Percentiles rank a stretch among this genome's conserved stretches.
phyloP scores from a whole-genome alignment of 2,888 invertebrate genomes.

The Trimorus sp. region DNA sequence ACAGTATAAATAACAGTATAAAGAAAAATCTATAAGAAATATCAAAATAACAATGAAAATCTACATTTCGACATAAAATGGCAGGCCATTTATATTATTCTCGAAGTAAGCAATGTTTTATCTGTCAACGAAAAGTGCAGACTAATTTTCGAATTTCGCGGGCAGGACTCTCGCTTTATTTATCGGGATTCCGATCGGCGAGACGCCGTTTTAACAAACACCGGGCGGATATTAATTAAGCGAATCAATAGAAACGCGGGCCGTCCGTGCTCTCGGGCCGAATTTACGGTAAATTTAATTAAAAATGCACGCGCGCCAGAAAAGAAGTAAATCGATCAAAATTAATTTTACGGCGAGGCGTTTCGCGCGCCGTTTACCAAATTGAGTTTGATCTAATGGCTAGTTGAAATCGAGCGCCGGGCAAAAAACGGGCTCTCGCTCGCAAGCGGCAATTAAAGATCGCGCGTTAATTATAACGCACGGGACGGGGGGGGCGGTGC shows the following conservation, averaged over 20 bases:
- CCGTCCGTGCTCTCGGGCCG: background rate
- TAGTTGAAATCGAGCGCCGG: constrained; percentile 45
- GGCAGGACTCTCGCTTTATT: too few species aligned
- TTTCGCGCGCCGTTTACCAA: constrained; percentile 33
- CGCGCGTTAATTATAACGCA: constrained; percentile 66
- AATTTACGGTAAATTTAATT: constrained; percentile 35
- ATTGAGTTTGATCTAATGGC: constrained; percentile 61
- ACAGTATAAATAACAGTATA: too few species aligned
- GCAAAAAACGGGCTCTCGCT: constrained; percentile 55
- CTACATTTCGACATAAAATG: too few species aligned
- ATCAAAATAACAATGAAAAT: too few species aligned
- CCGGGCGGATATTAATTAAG: constrained; percentile 21
- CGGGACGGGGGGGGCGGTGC: constrained; percentile 71
- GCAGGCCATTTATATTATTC: too few species aligned
- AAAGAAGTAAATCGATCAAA: constrained; percentile 36
- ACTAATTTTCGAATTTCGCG: too few species aligned
- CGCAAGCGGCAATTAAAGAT: constrained; percentile 66
- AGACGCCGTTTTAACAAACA: background rate
- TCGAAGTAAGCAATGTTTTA: too few species aligned
- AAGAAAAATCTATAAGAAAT: too few species aligned
- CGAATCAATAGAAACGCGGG: constrained; percentile 19
- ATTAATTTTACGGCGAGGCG: constrained; percentile 40
- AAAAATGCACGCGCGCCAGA: constrained; percentile 14
- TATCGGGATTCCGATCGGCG: too few species aligned
- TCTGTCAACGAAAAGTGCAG: too few species aligned